These are phyloP conservation scores for Lates calcarifer DNA, from an alignment of 2,113 vertebrate species.

Conservation along the genomic window DNA sequence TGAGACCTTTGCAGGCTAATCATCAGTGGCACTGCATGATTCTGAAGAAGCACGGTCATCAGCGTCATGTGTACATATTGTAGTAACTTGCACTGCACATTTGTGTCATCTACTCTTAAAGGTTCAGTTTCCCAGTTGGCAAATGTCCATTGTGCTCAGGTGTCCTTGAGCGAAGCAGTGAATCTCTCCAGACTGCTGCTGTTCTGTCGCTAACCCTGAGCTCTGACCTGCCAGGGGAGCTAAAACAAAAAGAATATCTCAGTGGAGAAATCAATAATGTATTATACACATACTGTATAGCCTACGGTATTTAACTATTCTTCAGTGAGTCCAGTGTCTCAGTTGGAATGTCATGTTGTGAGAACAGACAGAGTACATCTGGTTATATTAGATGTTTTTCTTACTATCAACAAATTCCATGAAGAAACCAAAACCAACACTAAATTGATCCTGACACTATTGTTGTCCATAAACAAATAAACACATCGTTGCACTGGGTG, in stretches of 20 bases:
- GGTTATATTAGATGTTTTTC: no score
- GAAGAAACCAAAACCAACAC: no score
- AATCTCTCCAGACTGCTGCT: background rate
- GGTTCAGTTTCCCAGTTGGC: background rate
- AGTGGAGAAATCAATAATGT: constrained; percentile 23
- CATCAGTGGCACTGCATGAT: background rate
- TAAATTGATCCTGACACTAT: no score
- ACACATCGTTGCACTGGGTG: no score
- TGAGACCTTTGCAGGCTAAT: background rate
- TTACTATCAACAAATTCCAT: no score
- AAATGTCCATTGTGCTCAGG: background rate
- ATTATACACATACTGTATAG: background rate
- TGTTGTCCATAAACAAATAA: no score
- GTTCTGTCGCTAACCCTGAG: constrained; percentile 22
- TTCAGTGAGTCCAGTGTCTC: background rate
- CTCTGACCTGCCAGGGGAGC: constrained; percentile 22
- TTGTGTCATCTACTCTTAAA: constrained; percentile 5
- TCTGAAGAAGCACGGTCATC: background rate
- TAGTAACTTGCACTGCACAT: background rate
- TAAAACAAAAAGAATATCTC: constrained; percentile 1
- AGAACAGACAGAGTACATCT: no score
- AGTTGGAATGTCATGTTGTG: background rate
- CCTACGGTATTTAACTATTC: constrained; percentile 3
- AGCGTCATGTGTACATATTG: background rate
- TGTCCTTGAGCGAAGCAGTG: constrained; percentile 36